Percentiles rank a stretch among this genome's conserved stretches.
Conservation (phyloP, 1,140 invertebrate genomes). For the Pseudomyrmex concolor region DNA sequence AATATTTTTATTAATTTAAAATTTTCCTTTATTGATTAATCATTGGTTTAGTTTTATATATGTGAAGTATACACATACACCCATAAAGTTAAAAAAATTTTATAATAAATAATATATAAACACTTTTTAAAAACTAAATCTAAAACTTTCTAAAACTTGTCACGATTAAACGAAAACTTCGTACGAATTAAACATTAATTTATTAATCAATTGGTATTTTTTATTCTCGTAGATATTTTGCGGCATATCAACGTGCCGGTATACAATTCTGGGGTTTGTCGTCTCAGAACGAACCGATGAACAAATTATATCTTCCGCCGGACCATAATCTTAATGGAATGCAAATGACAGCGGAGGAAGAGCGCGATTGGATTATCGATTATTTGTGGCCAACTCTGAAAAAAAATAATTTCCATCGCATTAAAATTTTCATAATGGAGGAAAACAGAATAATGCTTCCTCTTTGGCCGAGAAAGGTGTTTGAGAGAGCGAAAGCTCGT, state of each 20-base stretch:
- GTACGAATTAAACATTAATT: background rate
- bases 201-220: constrained; percentile 6
- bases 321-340: constrained; percentile 87
- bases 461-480: constrained; percentile 81
- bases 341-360: constrained; percentile 87
- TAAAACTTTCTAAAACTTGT: too few species aligned
- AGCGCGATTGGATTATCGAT: constrained; percentile 88
- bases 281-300: constrained; percentile 88
- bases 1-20: too few species aligned
- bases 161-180: too few species aligned
- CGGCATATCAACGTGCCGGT: constrained; percentile 84
- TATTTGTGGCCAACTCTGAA: constrained; percentile 89
- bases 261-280: constrained; percentile 88
- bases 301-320: constrained; percentile 84
- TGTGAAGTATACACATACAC: background rate
- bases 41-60: background rate
- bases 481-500: constrained; percentile 35
- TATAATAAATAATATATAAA: too few species aligned
- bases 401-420: constrained; percentile 85
- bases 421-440: constrained; percentile 89
- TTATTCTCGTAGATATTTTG: constrained; percentile 82
- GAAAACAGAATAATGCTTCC: constrained; percentile 89
- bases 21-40: too few species aligned
- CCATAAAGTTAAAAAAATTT: too few species aligned
- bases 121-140: too few species aligned